A percentile compares a stretch with the other conserved stretches of the same genome.
phyloP scores from a whole-genome alignment of 2,113 vertebrate species.

The Periophthalmus modestus region DNA sequence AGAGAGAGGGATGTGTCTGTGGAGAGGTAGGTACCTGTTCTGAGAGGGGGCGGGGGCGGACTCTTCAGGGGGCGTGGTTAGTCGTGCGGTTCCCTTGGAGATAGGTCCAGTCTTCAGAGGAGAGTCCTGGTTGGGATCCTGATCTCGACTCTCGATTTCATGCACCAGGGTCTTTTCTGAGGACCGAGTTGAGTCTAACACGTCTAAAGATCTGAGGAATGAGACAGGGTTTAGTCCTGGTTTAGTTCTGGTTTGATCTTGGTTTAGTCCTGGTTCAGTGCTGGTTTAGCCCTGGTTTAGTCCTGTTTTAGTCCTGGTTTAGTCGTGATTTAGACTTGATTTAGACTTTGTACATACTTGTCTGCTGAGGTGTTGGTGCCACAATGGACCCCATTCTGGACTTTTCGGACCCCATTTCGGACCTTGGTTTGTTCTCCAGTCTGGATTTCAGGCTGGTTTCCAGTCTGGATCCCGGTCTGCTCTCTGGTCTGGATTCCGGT shows the following conservation, averaged over 20 bases:
- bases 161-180: conserved; percentile 29
- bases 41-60: conserved; percentile 71
- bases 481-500: no score
- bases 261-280: neutral
- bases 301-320: neutral
- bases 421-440: conserved; percentile 27
- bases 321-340: neutral
- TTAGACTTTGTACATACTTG: neutral
- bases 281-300: no score
- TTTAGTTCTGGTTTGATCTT: neutral
- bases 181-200: conserved; percentile 45
- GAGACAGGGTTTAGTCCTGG: neutral
- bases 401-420: conserved; percentile 26
- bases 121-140: neutral
- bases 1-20: neutral
- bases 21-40: conserved; percentile 44
- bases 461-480: no score
- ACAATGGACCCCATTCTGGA: conserved; percentile 40
- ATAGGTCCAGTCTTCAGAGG: conserved; percentile 69
- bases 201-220: neutral
- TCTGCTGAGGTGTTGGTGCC: neutral
- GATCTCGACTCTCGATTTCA: conserved; percentile 38
- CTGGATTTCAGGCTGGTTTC: conserved; percentile 80
- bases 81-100: conserved; percentile 14
- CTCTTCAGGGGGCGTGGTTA: rapidly evolving